These are phyloP conservation scores for Agrotis clavis DNA, from an alignment of 2,888 invertebrate genomes.

Conservation along the genomic window DNA sequence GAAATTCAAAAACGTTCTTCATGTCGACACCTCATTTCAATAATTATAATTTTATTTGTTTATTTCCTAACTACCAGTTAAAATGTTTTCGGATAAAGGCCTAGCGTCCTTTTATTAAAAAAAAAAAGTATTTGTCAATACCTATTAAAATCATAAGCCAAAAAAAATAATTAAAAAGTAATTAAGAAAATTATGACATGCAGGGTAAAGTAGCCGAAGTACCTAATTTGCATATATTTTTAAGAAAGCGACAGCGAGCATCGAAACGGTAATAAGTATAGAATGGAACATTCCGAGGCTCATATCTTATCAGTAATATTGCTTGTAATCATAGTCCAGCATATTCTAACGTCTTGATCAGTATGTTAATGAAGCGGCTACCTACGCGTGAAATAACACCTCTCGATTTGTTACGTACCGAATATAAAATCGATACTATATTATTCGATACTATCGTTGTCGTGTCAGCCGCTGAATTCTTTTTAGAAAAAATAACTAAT, in stretches of 20 bases:
- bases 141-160: neutral
- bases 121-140: neutral
- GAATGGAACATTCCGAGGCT: conserved; percentile 45
- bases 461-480: conserved; percentile 16
- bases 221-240: conserved; percentile 35
- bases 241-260: conserved; percentile 14
- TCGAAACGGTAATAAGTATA: conserved; percentile 24
- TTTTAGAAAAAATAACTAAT: conserved; percentile 36
- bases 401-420: conserved; percentile 56
- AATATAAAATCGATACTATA: conserved; percentile 52
- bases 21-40: conserved; percentile 32
- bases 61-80: conserved; percentile 1
- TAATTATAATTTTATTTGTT: conserved; percentile 34
- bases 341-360: conserved; percentile 66
- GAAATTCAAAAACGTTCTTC: conserved; percentile 27
- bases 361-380: conserved; percentile 66
- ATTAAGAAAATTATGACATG: neutral
- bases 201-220: neutral
- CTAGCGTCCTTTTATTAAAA: neutral
- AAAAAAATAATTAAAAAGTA: neutral
- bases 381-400: conserved; percentile 65
- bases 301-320: conserved; percentile 55
- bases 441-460: conserved; percentile 39
- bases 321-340: conserved; percentile 58
- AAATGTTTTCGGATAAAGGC: neutral